Evolutionary conservation across 2,888 invertebrate species (phyloP).

Genomic region (Drosophila percnosoma): DNA sequence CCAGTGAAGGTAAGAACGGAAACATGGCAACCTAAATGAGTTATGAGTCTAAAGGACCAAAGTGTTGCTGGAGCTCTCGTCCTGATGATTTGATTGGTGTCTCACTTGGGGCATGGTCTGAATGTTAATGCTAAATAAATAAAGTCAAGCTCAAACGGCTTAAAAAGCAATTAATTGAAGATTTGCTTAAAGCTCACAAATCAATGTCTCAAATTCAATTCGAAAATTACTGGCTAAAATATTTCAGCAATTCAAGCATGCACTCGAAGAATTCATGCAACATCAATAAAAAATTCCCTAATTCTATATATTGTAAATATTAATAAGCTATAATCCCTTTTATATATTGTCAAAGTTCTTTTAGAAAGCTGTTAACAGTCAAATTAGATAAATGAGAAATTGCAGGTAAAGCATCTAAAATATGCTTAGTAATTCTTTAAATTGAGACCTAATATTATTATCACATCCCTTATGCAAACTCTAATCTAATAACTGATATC

Average conservation of each 20-base stretch:
- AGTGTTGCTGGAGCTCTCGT: constrained; percentile 27
- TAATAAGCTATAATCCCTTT: neutral
- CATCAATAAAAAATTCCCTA: neutral
- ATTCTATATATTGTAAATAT: neutral
- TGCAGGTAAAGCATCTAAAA: neutral
- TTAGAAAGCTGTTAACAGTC: neutral
- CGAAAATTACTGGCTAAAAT: neutral
- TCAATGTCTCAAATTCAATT: constrained; percentile 7
- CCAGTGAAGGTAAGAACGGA: constrained; percentile 45
- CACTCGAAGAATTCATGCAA: neutral
- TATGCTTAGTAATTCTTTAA: neutral
- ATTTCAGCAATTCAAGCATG: neutral
- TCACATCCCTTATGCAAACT: neutral
- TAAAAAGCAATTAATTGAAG: constrained; percentile 33
- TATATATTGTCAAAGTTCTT: too few relatives aligned
- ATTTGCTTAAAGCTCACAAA: constrained; percentile 26
- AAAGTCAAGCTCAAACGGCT: constrained; percentile 16
- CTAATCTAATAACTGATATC: neutral
- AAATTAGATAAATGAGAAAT: neutral
- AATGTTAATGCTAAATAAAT: constrained; percentile 48
- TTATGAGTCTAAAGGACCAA: constrained; percentile 38
- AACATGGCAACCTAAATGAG: constrained; percentile 68
- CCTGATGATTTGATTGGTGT: constrained; percentile 44
- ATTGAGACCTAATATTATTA: neutral
- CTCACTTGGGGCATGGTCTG: constrained; percentile 1